Percentiles rank a stretch among this genome's conserved stretches.
Conservation (phyloP, 2,888 invertebrate genomes). For the Trichopria drosophilae region DNA sequence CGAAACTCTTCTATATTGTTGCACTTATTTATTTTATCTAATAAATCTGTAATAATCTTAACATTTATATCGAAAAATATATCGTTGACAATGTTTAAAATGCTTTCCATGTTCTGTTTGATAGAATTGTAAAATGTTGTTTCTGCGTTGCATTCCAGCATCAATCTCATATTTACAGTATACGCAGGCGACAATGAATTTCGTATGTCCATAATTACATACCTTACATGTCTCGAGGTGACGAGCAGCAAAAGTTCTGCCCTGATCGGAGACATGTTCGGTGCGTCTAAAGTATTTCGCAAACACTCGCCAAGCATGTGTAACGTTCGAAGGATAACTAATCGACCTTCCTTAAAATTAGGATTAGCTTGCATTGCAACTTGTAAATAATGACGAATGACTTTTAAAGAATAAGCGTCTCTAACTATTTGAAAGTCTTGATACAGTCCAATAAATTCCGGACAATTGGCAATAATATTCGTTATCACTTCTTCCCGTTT, state of each 20-base stretch:
- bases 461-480: slow-evolving; percentile 12
- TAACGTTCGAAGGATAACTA: slow-evolving; percentile 35
- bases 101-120: slow-evolving; percentile 26
- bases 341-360: slow-evolving; percentile 28
- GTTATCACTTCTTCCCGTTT: slow-evolving; percentile 16
- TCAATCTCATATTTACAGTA: slow-evolving; percentile 28
- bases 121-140: slow-evolving; percentile 21
- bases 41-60: slow-evolving; percentile 17
- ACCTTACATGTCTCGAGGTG: slow-evolving; percentile 28
- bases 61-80: slow-evolving; percentile 30
- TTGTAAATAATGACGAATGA: slow-evolving; percentile 32
- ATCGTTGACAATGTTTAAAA: slow-evolving; percentile 21
- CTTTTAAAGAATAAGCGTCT: slow-evolving; percentile 35
- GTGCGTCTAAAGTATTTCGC: slow-evolving; percentile 40
- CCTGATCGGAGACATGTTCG: slow-evolving; percentile 33
- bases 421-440: slow-evolving; percentile 34
- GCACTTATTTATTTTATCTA: slow-evolving; percentile 13
- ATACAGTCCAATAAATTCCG: slow-evolving; percentile 34
- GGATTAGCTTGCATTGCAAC: slow-evolving; percentile 26
- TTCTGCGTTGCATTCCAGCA: slow-evolving; percentile 31
- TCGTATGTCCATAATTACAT: slow-evolving; percentile 27
- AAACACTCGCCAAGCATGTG: slow-evolving; percentile 40
- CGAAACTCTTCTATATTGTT: slow-evolving; percentile 6
- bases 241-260: slow-evolving; percentile 28
- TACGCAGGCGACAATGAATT: slow-evolving; percentile 32